Base-by-base conservation (phyloP, 2,113 vertebrate genomes). In the Sitta europaea region DNA sequence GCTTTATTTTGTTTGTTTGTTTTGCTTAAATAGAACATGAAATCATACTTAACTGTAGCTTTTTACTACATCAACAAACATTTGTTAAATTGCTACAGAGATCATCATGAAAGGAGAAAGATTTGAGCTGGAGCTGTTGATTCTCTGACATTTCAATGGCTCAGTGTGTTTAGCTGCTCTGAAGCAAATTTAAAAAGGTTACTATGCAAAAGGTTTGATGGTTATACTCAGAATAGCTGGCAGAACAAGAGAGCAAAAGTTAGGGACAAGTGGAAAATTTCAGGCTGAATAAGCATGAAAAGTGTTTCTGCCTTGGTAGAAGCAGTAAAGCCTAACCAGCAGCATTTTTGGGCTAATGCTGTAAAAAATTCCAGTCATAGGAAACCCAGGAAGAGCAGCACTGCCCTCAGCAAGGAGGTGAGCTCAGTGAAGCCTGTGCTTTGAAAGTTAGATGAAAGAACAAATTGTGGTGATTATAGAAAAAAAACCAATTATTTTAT, bases 401-500 rank as follows among this genome's bases (percentile, higher is more conserved):
- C n/a, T 91, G 16, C 24, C 25, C 63, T 85, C 22, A 12, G 47
- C 23, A 54, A 61, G 31, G 42, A 91, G 15, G 4, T 19, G 6
- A 89, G 8, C 14, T 22, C 0, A 0, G 21, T 27, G 54, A 42
- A 88, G 9, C 14, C 12, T 55, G 6, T 33, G 38, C 66, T 89
- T 58, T 63, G 77, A 40, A 25, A 59, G 12, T 43, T 36, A 35
- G 16, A 43, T 40, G 9, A 66, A 53, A 86, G 17, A 59, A 35
- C 1, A 42, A 27, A 25, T 28, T 36, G 27, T 53, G 12, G 6
- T 48, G 43, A 42, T 43, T 18, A 29, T 3, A 48, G 29, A 54
- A 82, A 36, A 82, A 36, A 36, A 55, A 2, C 0, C 22, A 1
- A 3, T 51, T 9, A 4, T 73, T 84, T 81, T 11, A 5, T 48